A percentile compares a stretch with the other conserved stretches of the same genome.
phyloP scores from a whole-genome alignment of 2,113 vertebrate genomes.

The Coryphaenoides rupestris region DNA sequence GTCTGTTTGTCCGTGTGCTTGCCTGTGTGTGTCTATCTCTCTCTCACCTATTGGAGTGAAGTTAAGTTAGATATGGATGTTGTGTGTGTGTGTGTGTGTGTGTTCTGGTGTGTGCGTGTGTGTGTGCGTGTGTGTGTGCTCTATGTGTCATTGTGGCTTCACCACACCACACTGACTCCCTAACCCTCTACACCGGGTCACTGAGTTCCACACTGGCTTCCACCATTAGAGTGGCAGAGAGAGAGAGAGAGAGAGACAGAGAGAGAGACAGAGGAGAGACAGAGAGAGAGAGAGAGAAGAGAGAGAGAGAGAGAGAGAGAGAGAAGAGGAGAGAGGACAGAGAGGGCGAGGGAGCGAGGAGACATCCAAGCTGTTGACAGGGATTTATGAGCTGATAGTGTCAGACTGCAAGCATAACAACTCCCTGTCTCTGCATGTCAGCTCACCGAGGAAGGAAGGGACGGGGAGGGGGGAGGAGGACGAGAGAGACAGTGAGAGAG shows the following conservation, averaged over 20 bases:
- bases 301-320: too few species aligned
- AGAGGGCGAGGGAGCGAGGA: constrained; percentile 12
- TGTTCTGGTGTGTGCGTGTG: background rate
- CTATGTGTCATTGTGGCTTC: constrained; percentile 21
- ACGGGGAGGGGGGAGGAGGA: too few species aligned
- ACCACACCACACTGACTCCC: constrained; percentile 30
- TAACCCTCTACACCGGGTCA: constrained; percentile 56
- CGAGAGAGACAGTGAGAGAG: too few species aligned
- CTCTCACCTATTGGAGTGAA: too few species aligned
- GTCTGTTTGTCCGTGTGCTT: background rate
- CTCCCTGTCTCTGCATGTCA: constrained; percentile 66
- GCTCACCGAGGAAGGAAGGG: constrained; percentile 43
- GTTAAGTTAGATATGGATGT: background rate
- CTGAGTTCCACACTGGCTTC: constrained; percentile 48
- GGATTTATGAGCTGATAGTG: constrained; percentile 75
- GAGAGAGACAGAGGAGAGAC: too few species aligned
- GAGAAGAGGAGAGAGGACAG: constrained; percentile 16
- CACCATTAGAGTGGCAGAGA: constrained; percentile 19
- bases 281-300: too few species aligned
- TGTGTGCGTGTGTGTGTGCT: constrained; percentile 9
- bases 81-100: constrained; percentile 6
- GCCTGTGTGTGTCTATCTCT: constrained; percentile 7
- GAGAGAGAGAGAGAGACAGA: constrained; percentile 4
- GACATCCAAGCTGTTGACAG: constrained; percentile 71
- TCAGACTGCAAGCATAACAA: constrained; percentile 72